Conservation (phyloP, 2,888 invertebrate species). For the Pecten maximus region DNA sequence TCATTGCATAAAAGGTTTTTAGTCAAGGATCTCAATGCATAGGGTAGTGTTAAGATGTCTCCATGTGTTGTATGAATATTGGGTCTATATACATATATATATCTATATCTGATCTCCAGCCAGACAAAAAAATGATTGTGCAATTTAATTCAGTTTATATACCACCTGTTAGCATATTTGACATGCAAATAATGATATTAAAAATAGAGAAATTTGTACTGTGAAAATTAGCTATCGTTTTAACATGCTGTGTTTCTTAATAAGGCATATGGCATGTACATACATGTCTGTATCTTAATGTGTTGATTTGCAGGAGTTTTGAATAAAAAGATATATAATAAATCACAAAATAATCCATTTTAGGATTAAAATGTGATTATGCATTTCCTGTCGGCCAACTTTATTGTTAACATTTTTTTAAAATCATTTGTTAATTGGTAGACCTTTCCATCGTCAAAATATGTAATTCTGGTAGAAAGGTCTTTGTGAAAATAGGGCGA, state of each 20-base stretch:
- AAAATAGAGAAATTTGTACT: background rate
- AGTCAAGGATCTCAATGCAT: background rate
- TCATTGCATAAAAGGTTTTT: background rate
- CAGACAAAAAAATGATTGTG: conserved; percentile 1
- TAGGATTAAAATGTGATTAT: background rate
- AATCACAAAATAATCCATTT: background rate
- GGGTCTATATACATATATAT: background rate
- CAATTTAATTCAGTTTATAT: background rate
- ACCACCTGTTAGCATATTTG: background rate
- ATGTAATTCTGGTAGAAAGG: background rate
- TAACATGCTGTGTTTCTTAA: background rate
- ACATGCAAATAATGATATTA: background rate
- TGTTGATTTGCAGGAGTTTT: background rate
- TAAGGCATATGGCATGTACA: background rate
- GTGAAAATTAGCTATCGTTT: background rate
- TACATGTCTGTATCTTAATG: background rate
- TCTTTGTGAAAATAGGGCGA: background rate
- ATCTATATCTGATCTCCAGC: background rate
- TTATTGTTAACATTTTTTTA: background rate
- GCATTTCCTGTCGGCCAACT: background rate
- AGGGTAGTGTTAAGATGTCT: background rate
- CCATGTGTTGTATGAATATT: background rate
- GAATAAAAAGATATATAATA: background rate
- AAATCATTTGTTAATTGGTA: background rate
- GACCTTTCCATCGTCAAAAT: background rate